Evolutionary conservation across 2,113 vertebrate species (phyloP).

Genomic region (Sitta europaea): DNA sequence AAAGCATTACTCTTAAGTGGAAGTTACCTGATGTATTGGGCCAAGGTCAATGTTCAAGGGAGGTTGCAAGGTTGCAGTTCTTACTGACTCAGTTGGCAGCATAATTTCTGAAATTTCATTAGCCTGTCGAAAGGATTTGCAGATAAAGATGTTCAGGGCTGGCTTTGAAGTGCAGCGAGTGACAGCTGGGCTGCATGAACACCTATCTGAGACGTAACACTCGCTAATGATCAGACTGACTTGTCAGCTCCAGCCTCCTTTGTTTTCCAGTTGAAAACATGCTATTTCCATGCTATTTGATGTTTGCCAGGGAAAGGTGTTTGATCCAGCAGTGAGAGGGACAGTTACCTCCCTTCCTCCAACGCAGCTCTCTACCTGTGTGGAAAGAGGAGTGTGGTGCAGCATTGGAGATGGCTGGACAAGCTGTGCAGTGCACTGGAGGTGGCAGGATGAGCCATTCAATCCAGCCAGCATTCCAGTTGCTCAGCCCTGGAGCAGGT

Average conservation of each 20-base stretch:
- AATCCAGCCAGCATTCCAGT: not conserved
- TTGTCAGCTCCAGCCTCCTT: not conserved
- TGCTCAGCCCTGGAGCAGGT: not conserved
- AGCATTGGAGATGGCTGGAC: not conserved
- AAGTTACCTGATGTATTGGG: not conserved
- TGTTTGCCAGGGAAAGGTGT: not conserved
- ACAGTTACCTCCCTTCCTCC: not conserved
- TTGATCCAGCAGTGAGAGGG: not conserved
- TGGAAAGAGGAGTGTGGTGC: accelerated
- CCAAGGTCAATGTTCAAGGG: not conserved
- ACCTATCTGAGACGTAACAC: not conserved
- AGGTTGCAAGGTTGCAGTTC: not conserved
- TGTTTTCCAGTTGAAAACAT: not conserved
- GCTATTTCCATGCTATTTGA: not conserved
- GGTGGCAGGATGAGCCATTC: not conserved
- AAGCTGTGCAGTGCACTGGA: not conserved
- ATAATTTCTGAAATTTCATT: not conserved
- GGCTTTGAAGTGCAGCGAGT: not conserved
- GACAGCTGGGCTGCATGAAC: not conserved
- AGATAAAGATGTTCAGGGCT: not conserved
- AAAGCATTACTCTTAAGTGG: not conserved
- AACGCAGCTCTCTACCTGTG: not conserved
- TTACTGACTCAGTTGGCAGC: not conserved
- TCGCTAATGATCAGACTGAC: not conserved
- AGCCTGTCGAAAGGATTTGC: not conserved